Base-by-base conservation (phyloP, 2,888 invertebrate species). In the Sesia apiformis region DNA sequence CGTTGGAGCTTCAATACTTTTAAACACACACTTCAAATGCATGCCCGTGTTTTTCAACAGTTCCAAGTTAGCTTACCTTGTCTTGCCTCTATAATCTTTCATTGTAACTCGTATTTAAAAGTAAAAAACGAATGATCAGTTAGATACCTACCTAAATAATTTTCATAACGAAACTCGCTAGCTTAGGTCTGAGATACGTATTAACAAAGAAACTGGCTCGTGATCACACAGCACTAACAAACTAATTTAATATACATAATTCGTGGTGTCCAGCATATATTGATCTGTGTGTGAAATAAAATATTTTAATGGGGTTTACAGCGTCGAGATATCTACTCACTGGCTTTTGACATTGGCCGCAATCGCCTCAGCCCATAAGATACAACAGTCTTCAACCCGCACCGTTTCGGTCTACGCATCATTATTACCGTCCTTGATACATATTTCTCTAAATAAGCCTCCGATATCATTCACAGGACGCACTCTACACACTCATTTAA, bases 321-420 rank as follows among this genome's bases (percentile, higher is more conserved):
- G 90, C 90, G 82, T 90, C 90, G 84, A 90, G 90, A 76, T 90
- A 90, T 74, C 90, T 90, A 76, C 90, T 90, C 74, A 88, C 90
- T 82, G 90, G 90, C 82, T 90, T 90, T 90, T 90, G 90, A 90
- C 90, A 88, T 78, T 84, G 86, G 84, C 86, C 82, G 78, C 78
- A 76, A 70, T 67, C 72, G 70, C 74, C 72, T 72, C 86, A 83
- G 82, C 79, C 83, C 76, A 71, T 84, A 85, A 81, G 85, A 86
- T 84, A 82, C 84, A 81, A 76, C 78, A 81, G 87, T 74, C 75
- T 71, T 64, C 84, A 72, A 65, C 75, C 80, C 72, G 75, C 85
- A 69, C 74, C 85, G 78, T 88, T 82, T 80, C 84, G 70, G 60
- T 79, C 83, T 64, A 65, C 82, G 81, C 88, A 85, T 65, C 87